Evolutionary conservation across 1,140 invertebrate genomes (phyloP), one percentile per base, ranked within the genome.

Genomic region (Atopsyche davidsoni): DNA sequence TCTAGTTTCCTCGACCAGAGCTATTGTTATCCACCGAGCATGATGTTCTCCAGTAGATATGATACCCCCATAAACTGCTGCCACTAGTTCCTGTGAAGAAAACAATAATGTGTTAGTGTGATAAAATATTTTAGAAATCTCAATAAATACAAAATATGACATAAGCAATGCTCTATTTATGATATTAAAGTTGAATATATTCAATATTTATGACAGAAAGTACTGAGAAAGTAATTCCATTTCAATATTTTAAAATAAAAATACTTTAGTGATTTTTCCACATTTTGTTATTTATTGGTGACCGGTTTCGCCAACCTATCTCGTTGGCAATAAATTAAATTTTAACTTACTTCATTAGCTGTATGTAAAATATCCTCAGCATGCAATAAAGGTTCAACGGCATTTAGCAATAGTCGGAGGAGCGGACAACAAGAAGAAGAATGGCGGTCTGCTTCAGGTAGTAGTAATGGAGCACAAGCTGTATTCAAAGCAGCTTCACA

Each of bases 21-120:
- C 65, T 6, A 61, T 43, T 23, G 69, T 65, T 10, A 71, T 24
- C 14, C 61, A 55, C n/a, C 59, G 60, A 17, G 66, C 43, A 60
- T 74, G 70, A 21, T 61, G 64, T 42, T 72, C 69, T 19, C 59
- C 59, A n/a, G 70, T 54, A 6, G 68, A 60, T 11, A 73, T 68
- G 40, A 66, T 62, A 41, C 68, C 68, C 4, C 67, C 72, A 19
- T 72, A 65, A 21, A 73, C 41, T 0, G 67, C 67, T n/a, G 64
- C 62, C 3, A 74, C 45, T 13, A 74, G 46, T 49, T 74, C 72
- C 72, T 73, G 60, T 3, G 41, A 48, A 10, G 19, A 32, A 40
- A 45, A 31, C 36, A 21, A 52, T 19, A 31, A 32, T n/a, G n/a
- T n/a, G n/a, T n/a, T n/a, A n/a, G n/a, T n/a, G n/a, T n/a, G n/a